Percentiles rank a stretch among this genome's conserved stretches.
Conservation (phyloP, 2,113 vertebrate genomes). For the Rafetus swinhoei region DNA sequence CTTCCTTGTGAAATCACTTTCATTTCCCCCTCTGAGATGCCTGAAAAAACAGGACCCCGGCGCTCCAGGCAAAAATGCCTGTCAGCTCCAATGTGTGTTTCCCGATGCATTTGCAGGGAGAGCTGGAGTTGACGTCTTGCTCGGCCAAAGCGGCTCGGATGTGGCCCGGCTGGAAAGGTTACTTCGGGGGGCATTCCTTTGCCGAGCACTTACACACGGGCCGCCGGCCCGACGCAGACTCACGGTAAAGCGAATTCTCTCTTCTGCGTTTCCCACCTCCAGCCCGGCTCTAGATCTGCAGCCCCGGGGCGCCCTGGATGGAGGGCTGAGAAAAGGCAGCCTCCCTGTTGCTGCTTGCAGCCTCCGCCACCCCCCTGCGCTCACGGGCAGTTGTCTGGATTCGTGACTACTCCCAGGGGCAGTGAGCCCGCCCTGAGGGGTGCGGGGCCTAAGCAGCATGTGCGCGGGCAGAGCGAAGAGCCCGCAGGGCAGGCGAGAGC, state of each 20-base stretch:
- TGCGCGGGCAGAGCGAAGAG: no score
- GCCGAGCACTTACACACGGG: no score
- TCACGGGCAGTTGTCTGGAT: no score
- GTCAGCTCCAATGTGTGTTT: background rate
- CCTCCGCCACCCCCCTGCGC: background rate
- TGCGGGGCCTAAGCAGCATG: no score
- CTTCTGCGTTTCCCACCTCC: no score
- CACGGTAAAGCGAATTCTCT: background rate
- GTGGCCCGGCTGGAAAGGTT: background rate
- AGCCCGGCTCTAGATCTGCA: background rate
- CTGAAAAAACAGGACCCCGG: background rate
- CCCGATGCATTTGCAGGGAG: background rate
- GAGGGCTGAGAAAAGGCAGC: background rate
- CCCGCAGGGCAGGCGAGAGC: background rate
- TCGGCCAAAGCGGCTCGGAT: background rate
- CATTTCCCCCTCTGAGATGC: background rate
- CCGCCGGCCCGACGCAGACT: background rate
- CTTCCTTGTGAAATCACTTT: background rate
- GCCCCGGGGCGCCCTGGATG: background rate
- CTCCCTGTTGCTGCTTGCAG: background rate
- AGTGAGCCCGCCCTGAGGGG: no score
- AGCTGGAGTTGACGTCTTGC: background rate
- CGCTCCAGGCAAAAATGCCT: background rate
- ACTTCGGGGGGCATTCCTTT: background rate
- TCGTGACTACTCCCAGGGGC: background rate